A percentile compares a stretch with the other conserved stretches of the same genome.
phyloP scores from a whole-genome alignment of 64 coral and sea anemone genomes.

The Catalaphyllia jardinei region DNA sequence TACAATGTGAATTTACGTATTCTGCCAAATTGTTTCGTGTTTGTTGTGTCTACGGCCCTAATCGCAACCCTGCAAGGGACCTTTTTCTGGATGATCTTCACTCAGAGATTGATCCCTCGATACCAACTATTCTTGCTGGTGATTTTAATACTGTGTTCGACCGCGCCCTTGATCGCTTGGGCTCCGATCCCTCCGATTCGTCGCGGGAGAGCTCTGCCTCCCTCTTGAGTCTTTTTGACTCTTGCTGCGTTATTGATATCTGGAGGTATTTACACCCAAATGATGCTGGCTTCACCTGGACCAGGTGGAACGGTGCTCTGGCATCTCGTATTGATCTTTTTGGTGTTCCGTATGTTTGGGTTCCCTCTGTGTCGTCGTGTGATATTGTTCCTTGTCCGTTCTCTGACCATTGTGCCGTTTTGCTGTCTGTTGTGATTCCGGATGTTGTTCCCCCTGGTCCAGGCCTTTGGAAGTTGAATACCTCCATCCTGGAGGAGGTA shows the following conservation, averaged over 20 bases:
- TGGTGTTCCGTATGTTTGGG: neutral
- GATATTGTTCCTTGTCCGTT: constrained; percentile 11
- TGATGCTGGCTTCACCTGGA: constrained; percentile 8
- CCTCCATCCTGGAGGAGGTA: too few relatives aligned
- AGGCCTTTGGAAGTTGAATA: neutral
- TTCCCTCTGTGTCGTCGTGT: neutral
- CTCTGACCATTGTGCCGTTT: constrained; percentile 37
- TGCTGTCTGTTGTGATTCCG: neutral
- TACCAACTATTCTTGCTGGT: constrained; percentile 29
- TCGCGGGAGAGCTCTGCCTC: neutral
- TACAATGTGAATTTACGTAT: constrained; percentile 1
- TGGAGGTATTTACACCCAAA: neutral
- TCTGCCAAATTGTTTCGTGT: neutral
- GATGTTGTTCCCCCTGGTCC: neutral
- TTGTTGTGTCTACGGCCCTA: constrained; percentile 22
- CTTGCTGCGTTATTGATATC: neutral
- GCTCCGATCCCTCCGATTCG: neutral
- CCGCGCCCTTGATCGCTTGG: neutral
- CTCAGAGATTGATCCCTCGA: neutral
- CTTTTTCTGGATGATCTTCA: constrained; percentile 12
- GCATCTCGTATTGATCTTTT: constrained; percentile 47
- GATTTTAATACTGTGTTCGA: constrained; percentile 57
- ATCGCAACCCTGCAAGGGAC: neutral
- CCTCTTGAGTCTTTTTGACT: neutral
- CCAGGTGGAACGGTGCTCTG: neutral